phyloP scores from a whole-genome alignment of 2,797 vertebrate species.

The Pangasius krempfi region DNA sequence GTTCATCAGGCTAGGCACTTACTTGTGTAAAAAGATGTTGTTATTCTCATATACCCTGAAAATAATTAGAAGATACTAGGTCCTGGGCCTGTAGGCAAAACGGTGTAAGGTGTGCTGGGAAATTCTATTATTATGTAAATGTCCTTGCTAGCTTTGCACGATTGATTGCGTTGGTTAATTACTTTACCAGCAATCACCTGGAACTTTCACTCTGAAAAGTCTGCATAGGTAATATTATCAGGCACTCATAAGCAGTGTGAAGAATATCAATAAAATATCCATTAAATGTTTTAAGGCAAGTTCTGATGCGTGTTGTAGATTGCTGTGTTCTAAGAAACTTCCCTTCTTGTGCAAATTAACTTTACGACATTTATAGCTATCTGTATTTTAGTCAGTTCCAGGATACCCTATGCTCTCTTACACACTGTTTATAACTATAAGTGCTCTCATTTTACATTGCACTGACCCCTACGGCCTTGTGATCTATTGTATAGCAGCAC shows the following conservation, averaged over 20 bases:
- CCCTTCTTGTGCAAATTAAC: background rate
- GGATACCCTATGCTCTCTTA: background rate
- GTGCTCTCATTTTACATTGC: slow-evolving; percentile 37
- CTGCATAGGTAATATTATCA: background rate
- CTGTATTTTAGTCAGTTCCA: slow-evolving; percentile 6
- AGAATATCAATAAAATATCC: background rate
- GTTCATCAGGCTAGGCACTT: background rate
- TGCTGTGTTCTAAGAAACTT: background rate
- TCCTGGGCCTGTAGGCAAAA: slow-evolving; percentile 64
- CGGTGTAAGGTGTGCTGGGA: slow-evolving; percentile 56
- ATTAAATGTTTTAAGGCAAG: background rate
- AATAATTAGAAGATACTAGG: slow-evolving; percentile 67
- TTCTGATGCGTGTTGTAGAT: background rate
- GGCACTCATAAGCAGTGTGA: background rate
- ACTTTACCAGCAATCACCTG: slow-evolving; percentile 42
- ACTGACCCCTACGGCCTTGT: slow-evolving; percentile 26
- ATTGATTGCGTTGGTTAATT: slow-evolving; percentile 61
- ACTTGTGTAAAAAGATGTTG: slow-evolving; percentile 58
- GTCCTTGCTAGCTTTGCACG: slow-evolving; percentile 50
- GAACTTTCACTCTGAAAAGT: background rate
- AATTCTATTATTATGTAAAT: slow-evolving; percentile 64
- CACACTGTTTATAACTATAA: slow-evolving; percentile 34
- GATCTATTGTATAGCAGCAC: slow-evolving; percentile 51
- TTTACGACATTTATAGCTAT: slow-evolving; percentile 19
- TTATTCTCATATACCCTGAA: slow-evolving; percentile 63